phyloP scores from a whole-genome alignment of 2,113 vertebrate genomes.

The Etia nguti region DNA sequence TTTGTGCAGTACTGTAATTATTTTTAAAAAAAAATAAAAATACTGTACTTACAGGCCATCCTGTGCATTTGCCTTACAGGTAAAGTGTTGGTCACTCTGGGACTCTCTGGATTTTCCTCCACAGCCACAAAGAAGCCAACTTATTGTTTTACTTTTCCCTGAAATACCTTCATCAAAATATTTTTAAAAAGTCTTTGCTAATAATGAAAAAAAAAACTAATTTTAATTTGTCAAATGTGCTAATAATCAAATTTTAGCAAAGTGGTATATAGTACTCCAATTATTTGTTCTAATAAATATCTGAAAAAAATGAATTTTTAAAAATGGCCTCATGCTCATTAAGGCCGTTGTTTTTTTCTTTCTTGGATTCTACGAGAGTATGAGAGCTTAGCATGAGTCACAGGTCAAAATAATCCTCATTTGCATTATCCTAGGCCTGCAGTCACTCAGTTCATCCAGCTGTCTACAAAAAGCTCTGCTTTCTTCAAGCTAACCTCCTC shows the following conservation, averaged over 20 bases:
- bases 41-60: background rate
- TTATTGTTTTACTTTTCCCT: background rate
- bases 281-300: no score
- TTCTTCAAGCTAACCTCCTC: background rate
- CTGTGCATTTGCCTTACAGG: accelerated
- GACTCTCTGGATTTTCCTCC: background rate
- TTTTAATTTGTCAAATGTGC: no score
- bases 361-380: background rate
- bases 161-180: background rate
- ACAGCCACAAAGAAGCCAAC: no score
- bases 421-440: background rate
- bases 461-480: background rate
- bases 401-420: background rate
- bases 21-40: background rate
- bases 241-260: no score
- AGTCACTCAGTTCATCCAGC: background rate
- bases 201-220: no score
- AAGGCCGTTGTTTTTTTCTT: no score
- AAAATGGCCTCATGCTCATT: no score
- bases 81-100: background rate
- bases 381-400: background rate
- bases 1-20: background rate
- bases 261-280: no score
- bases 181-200: background rate
- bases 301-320: no score